Evolutionary conservation across 2,888 invertebrate species (phyloP).

Genomic region (Sinotaia quadrata): DNA sequence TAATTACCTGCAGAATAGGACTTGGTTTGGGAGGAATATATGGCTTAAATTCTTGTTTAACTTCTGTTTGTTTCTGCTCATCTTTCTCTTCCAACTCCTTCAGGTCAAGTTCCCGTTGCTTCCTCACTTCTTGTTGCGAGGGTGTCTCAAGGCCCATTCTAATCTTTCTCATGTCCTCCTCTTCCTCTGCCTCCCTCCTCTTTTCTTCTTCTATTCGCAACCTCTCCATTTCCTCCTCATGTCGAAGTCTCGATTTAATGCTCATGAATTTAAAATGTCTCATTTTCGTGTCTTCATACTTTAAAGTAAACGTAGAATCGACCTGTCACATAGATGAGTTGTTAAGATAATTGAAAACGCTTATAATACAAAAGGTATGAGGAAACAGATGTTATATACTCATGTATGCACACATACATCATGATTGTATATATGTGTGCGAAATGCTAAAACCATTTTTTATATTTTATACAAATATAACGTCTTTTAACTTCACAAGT

Average conservation of each 20-base stretch:
- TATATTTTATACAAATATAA: too few species aligned
- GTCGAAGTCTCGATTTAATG: slow-evolving; percentile 33
- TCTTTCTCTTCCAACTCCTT: not conserved
- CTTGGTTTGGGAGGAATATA: slow-evolving; percentile 30
- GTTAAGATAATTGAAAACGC: too few species aligned
- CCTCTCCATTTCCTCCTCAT: slow-evolving; percentile 31
- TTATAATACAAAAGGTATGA: too few species aligned
- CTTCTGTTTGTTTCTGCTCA: not conserved
- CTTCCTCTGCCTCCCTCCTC: slow-evolving; percentile 24
- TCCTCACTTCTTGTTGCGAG: slow-evolving; percentile 31
- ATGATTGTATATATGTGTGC: too few species aligned
- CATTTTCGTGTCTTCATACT: not conserved
- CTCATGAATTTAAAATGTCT: slow-evolving; percentile 26
- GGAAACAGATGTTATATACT: too few species aligned
- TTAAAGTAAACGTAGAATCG: not conserved
- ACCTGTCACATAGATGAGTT: not conserved
- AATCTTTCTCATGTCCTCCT: slow-evolving; percentile 21
- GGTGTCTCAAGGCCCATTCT: slow-evolving; percentile 31
- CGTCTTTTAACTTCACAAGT: too few species aligned
- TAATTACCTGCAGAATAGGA: slow-evolving; percentile 26
- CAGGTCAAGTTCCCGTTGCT: slow-evolving; percentile 22
- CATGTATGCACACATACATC: too few species aligned
- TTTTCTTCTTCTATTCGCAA: slow-evolving; percentile 22
- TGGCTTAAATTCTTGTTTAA: slow-evolving; percentile 28
- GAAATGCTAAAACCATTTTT: too few species aligned